Evolutionary conservation across 2,113 vertebrate species (phyloP), one percentile per base, ranked within the genome.

Genomic region (Turdus rufiventris): DNA sequence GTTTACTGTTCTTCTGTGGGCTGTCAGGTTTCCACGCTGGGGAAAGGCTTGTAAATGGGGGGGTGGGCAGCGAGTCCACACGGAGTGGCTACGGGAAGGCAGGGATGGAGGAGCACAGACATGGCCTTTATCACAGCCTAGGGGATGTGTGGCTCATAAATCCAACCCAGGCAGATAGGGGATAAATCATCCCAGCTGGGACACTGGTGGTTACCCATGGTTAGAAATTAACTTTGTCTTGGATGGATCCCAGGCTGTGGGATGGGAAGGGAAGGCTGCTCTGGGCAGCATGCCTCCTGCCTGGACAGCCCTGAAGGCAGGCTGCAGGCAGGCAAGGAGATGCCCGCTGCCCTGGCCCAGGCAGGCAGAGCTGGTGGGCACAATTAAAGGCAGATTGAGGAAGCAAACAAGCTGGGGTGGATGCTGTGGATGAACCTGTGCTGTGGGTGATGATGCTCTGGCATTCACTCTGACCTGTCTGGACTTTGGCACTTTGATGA

Each of bases 1-100:
- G 97, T 98, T 98, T 98, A 98, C 98, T 98, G 98, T 98, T 98
- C 98, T 98, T 97, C 98, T 97, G 97, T 19, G 97, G 98, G 97
- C 98, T 98, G 97, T 97, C 96, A 97, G 97, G 94, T 98, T 98
- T 98, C 97, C 95, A 48, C 42, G 67, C 97, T 96, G 97, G 96
- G 34, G 93, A 70, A 94, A 96, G 97, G 92, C 96, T 97, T 97
- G 93, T 97, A 96, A 97, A 96, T 94, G 36, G 48, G 82, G 42
- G 51, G 34, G 53, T 29, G 51, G 45, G 96, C 81, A 92, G 91
- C 2, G 7, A 73, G 87, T 92, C 85, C 5, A 0, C 76, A 86
- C 5, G 9, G 87, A 89, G 91, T 91, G 95, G 85, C 94, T 92
- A 84, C 0, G 18, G 80, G 63, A 73, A 68, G 71, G 70, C 10